These are phyloP conservation scores for Sebastolobus alascanus DNA, from an alignment of 2,797 vertebrate species.

Conservation along the genomic window DNA sequence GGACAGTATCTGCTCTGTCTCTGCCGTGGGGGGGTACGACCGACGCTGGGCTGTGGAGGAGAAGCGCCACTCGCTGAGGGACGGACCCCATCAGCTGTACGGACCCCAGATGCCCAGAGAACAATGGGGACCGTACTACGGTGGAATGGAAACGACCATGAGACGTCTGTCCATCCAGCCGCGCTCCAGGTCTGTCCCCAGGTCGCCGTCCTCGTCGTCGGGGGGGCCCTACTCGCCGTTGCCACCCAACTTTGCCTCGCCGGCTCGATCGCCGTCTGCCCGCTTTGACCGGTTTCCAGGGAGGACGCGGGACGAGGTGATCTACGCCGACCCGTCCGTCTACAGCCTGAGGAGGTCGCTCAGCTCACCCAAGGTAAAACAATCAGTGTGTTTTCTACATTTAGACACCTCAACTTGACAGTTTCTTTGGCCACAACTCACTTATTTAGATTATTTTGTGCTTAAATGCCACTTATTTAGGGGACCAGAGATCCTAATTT, in stretches of 20 bases:
- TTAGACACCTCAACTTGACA: background rate
- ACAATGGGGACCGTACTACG: slow-evolving; percentile 81
- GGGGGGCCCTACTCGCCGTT: slow-evolving; percentile 89
- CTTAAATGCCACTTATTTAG: background rate
- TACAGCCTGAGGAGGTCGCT: slow-evolving; percentile 92
- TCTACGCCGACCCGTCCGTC: slow-evolving; percentile 88
- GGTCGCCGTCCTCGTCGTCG: slow-evolving; percentile 92
- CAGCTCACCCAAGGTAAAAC: slow-evolving; percentile 93
- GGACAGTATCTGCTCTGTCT: slow-evolving; percentile 95
- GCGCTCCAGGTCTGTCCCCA: slow-evolving; percentile 91
- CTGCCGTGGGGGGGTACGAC: slow-evolving; percentile 88
- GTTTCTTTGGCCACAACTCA: background rate
- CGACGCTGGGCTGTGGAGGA: slow-evolving; percentile 90
- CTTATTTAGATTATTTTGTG: background rate
- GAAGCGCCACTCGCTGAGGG: slow-evolving; percentile 89
- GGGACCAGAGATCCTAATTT: background rate
- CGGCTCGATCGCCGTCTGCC: slow-evolving; percentile 89
- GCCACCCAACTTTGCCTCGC: slow-evolving; percentile 88
- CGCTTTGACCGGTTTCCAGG: slow-evolving; percentile 87
- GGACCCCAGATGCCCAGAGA: slow-evolving; percentile 61
- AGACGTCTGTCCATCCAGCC: slow-evolving; percentile 93
- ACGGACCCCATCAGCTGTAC: slow-evolving; percentile 77
- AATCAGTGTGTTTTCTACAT: background rate
- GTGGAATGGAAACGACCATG: slow-evolving; percentile 87
- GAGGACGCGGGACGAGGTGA: slow-evolving; percentile 86